These are phyloP conservation scores for Nematostella vectensis DNA, from an alignment of 92 coral and sea anemone species.

Conservation along the genomic window DNA sequence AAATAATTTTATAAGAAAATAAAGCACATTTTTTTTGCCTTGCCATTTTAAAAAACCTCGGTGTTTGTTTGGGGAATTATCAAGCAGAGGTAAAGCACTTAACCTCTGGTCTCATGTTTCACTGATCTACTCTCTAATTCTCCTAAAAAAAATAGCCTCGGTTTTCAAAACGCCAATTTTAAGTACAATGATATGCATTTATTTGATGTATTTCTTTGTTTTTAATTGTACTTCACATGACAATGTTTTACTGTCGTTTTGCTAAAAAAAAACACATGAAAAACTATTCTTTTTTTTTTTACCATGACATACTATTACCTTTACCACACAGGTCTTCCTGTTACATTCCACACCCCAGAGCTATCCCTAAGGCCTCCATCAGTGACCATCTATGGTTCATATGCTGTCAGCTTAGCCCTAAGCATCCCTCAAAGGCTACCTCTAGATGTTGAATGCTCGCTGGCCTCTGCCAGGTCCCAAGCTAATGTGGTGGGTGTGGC, in stretches of 20 bases:
- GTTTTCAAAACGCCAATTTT: too few relatives aligned
- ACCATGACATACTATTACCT: too few relatives aligned
- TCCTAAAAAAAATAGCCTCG: too few relatives aligned
- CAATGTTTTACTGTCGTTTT: background rate
- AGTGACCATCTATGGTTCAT: slow-evolving; percentile 22
- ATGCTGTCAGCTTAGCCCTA: slow-evolving; percentile 9
- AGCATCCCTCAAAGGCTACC: slow-evolving; percentile 12
- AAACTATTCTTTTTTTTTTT: too few relatives aligned
- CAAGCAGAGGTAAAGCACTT: too few relatives aligned
- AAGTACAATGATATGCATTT: background rate
- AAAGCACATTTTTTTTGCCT: too few relatives aligned
- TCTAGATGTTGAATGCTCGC: slow-evolving; percentile 42
- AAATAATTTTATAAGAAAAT: too few relatives aligned
- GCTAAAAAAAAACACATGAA: background rate
- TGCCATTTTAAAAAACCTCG: too few relatives aligned
- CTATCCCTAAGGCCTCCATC: slow-evolving; percentile 35
- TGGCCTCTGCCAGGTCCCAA: slow-evolving; percentile 16
- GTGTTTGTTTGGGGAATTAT: too few relatives aligned
- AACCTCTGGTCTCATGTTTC: too few relatives aligned
- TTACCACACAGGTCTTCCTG: slow-evolving; percentile 54
- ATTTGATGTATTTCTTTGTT: too few relatives aligned
- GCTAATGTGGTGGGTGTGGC: slow-evolving; percentile 15
- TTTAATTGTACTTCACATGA: background rate
- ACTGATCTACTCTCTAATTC: too few relatives aligned
- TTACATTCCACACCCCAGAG: slow-evolving; percentile 35